These are phyloP conservation scores for Taphrorychus bicolor DNA, from an alignment of 2,888 invertebrate genomes.

Conservation along the genomic window DNA sequence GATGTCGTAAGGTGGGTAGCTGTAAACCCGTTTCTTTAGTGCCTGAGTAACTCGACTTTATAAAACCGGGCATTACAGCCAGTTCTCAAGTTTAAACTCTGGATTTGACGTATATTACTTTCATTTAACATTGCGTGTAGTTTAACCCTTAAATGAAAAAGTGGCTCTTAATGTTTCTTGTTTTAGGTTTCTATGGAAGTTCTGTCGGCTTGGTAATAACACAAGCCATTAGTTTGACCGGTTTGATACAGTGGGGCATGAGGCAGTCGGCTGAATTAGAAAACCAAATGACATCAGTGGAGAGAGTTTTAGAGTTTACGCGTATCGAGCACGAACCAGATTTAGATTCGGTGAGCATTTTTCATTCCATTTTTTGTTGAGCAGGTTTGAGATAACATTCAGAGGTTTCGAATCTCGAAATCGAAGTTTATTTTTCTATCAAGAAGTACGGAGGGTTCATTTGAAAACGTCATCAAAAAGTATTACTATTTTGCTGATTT, in stretches of 20 bases:
- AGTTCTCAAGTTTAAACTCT: no score
- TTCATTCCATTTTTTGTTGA: no score
- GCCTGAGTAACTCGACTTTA: no score
- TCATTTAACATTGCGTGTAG: no score
- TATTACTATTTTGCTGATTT: no score
- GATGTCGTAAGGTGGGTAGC: no score
- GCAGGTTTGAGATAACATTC: no score
- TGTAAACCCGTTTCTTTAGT: no score
- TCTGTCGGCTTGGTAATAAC: conserved; percentile 65
- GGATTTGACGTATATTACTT: no score
- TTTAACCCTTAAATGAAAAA: neutral
- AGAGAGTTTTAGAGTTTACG: conserved; percentile 71
- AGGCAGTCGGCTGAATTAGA: conserved; percentile 73
- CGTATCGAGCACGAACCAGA: conserved; percentile 61
- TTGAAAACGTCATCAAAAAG: no score
- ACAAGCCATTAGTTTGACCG: conserved; percentile 62
- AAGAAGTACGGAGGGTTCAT: neutral
- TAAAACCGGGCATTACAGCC: no score
- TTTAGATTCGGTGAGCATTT: conserved; percentile 50
- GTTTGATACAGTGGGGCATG: conserved; percentile 70
- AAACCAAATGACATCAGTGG: conserved; percentile 70
- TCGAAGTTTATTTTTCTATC: neutral
- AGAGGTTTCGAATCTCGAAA: no score
- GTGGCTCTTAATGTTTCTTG: neutral
- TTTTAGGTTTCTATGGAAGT: conserved; percentile 54